A percentile compares a stretch with the other conserved stretches of the same genome.
Evolutionary conservation across 2,888 invertebrate genomes (phyloP).

Genomic region (Heliconius ismenius): DNA sequence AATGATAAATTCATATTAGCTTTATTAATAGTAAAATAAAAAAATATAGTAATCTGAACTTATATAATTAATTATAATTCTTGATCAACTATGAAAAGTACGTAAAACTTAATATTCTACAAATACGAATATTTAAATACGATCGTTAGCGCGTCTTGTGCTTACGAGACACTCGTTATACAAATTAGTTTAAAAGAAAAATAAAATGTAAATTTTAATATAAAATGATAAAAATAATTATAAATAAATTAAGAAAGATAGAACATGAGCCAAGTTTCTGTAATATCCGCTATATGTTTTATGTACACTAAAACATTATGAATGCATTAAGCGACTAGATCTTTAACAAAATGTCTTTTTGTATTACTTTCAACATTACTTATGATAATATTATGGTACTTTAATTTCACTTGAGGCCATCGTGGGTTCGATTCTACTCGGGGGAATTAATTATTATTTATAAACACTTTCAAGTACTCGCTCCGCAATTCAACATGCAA

Average conservation of each 20-base stretch:
- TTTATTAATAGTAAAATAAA: background rate
- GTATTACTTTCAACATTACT: slow-evolving; percentile 5
- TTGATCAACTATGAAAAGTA: background rate
- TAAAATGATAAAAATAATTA: slow-evolving; percentile 2
- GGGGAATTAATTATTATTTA: too few species aligned
- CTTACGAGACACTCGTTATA: background rate
- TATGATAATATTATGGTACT: background rate
- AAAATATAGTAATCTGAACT: too few species aligned
- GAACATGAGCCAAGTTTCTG: background rate
- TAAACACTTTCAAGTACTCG: too few species aligned
- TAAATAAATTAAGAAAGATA: slow-evolving; percentile 6
- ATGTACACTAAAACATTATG: slow-evolving; percentile 8
- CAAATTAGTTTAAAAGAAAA: background rate
- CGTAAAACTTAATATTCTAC: background rate
- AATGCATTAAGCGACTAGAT: slow-evolving; percentile 4
- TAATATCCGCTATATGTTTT: slow-evolving; percentile 15
- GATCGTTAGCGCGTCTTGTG: background rate
- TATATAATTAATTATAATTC: background rate
- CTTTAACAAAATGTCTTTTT: slow-evolving; percentile 8
- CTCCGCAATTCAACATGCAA: too few species aligned
- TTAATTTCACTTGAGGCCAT: slow-evolving; percentile 1
- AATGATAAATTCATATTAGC: too few species aligned
- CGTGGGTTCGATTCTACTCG: too few species aligned
- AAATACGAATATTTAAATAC: background rate
- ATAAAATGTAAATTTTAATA: background rate